A percentile compares a stretch with the other conserved stretches of the same genome.
Evolutionary conservation across 2,797 vertebrate genomes (phyloP).

Genomic region (Podargus strigoides): DNA sequence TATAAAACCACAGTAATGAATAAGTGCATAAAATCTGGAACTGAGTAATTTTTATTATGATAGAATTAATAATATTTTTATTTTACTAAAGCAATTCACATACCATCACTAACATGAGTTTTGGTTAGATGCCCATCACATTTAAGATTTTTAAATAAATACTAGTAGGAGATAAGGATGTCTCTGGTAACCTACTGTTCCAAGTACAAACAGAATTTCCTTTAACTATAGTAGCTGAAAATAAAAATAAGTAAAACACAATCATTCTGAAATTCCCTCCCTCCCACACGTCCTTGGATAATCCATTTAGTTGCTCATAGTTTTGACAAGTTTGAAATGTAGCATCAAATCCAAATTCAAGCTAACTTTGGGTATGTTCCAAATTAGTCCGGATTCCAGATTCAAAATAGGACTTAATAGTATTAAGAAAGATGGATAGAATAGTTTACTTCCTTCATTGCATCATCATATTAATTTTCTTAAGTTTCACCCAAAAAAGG

Average conservation of each 20-base stretch:
- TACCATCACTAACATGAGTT: background rate
- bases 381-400: background rate
- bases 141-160: background rate
- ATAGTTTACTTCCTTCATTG: background rate
- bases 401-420: background rate
- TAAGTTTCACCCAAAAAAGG: background rate
- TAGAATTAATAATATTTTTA: background rate
- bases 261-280: background rate
- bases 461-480: background rate
- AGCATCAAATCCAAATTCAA: background rate
- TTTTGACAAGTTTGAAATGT: background rate
- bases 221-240: background rate
- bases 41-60: background rate
- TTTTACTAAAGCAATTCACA: background rate
- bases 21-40: background rate
- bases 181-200: background rate
- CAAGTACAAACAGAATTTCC: background rate
- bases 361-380: background rate
- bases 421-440: background rate
- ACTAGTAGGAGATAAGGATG: background rate
- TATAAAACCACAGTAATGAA: background rate
- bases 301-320: background rate
- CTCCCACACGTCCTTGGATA: background rate
- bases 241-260: background rate
- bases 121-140: background rate